Evolutionary conservation across 2,797 vertebrate species (phyloP).

Genomic region (Syncerus caffer): DNA sequence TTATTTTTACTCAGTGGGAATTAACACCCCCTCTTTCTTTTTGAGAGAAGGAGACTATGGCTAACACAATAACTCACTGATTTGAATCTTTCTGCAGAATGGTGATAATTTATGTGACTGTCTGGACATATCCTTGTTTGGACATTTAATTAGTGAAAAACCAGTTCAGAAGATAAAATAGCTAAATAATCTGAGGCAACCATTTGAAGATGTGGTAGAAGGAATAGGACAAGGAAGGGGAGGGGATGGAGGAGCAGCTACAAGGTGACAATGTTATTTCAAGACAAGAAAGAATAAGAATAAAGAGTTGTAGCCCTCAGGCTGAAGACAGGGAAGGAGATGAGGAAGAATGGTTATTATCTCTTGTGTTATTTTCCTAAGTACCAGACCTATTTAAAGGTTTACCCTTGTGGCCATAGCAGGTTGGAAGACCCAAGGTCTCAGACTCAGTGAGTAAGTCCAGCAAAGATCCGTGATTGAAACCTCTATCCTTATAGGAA

Average conservation of each 20-base stretch:
- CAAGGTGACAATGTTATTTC: not conserved
- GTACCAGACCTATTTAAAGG: not conserved
- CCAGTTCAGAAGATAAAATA: conserved; percentile 13
- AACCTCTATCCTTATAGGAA: not conserved
- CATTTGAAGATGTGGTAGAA: conserved; percentile 20
- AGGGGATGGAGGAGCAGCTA: not conserved
- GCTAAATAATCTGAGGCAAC: not conserved
- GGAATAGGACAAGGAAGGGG: not conserved
- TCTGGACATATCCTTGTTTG: conserved; percentile 45
- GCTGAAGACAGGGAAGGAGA: not conserved
- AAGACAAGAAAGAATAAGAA: not conserved
- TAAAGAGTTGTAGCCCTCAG: not conserved
- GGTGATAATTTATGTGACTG: conserved; percentile 56
- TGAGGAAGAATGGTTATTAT: not conserved
- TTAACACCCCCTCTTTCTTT: conserved; percentile 12
- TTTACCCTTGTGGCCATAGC: not conserved
- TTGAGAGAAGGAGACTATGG: not conserved
- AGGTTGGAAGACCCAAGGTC: not conserved
- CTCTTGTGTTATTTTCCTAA: not conserved
- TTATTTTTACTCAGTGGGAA: conserved; percentile 61
- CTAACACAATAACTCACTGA: conserved; percentile 44
- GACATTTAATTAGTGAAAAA: conserved; percentile 63
- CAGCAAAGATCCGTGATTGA: not conserved
- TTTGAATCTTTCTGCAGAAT: conserved; percentile 52
- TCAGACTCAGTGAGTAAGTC: not conserved